Evolutionary conservation across 2,888 invertebrate genomes (phyloP), one percentile per base, ranked within the genome.

Genomic region (Eupithecia exiguata): DNA sequence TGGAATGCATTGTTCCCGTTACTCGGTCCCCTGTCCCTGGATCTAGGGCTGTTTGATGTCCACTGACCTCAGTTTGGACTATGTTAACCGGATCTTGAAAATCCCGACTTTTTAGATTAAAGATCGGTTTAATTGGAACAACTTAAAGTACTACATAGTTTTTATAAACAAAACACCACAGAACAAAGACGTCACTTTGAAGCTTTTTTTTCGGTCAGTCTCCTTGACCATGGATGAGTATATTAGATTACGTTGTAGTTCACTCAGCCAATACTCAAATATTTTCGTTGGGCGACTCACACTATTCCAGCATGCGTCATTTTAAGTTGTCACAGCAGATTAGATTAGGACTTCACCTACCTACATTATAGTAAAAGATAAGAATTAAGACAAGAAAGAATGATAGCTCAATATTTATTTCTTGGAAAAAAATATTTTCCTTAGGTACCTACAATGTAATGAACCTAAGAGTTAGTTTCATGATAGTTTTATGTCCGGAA

Each of bases 1-100:
- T 83, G 91, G 91, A 92, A 93, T 92, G 92, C 92, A 92, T 93
- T 93, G 93, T 94, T 88, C 88, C 88, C 88, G 89, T 89, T 91
- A 89, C 85, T 82, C 87, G 85, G 87, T 87, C 86, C 88, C 83
- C 87, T 85, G 87, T 87, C 86, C 88, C 83, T 81, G 83, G 81
- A 80, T 81, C 78, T 77, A 68, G 71, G 80, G 69, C 43, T 78
- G 77, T 83, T 87, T 86, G 86, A 86, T 86, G 87, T 90, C 68
- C 68, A 36, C 21, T 58, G 9, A 70, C 46, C 46, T 30, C 35
- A 35, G n/a, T 21, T 36, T 68, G 18, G 35, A 69, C 62, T 14
- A 18, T 35, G 14, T 16, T 35, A 18, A 62, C 58, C 58, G 12
- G 58, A 5, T 14, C 25, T 12, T 58, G 14, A 14, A 25, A 58